phyloP scores from a whole-genome alignment of 2,113 vertebrate genomes.

The Dascyllus trimaculatus region DNA sequence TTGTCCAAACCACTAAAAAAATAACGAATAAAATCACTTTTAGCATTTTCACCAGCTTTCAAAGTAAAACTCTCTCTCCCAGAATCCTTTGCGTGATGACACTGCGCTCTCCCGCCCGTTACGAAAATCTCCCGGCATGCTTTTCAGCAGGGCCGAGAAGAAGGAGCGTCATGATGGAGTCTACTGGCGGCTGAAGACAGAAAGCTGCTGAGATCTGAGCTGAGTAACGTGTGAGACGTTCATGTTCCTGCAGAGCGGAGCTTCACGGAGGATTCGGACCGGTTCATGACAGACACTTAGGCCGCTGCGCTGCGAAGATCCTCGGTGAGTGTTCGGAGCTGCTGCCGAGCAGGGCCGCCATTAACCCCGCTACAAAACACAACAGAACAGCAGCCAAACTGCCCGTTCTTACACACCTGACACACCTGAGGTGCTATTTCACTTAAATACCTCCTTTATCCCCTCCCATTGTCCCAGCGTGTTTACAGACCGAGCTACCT shows the following conservation, averaged over 20 bases:
- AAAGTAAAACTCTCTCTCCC: constrained; percentile 12
- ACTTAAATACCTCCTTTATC: no score
- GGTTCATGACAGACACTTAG: constrained; percentile 48
- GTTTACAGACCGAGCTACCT: background rate
- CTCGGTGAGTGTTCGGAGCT: constrained; percentile 68
- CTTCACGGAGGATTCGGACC: constrained; percentile 20
- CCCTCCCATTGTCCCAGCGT: no score
- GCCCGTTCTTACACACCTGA: no score
- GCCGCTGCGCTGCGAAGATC: constrained; percentile 51
- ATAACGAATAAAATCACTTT: no score
- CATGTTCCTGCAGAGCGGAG: constrained; percentile 20
- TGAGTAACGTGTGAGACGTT: constrained; percentile 35
- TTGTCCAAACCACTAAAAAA: no score
- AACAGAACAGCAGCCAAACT: background rate
- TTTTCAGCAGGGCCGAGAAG: constrained; percentile 42
- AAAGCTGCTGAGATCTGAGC: background rate
- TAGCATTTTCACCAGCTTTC: no score
- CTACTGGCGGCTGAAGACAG: constrained; percentile 59
- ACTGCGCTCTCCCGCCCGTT: constrained; percentile 41
- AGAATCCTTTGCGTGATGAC: background rate
- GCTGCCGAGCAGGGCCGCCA: constrained; percentile 66
- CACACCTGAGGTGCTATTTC: no score
- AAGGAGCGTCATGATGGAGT: constrained; percentile 66
- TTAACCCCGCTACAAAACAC: constrained; percentile 40
- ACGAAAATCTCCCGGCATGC: constrained; percentile 63